A percentile compares a stretch with the other conserved stretches of the same genome.
Evolutionary conservation across 2,797 vertebrate genomes (phyloP).

Genomic region (Halcyon leucocephala): DNA sequence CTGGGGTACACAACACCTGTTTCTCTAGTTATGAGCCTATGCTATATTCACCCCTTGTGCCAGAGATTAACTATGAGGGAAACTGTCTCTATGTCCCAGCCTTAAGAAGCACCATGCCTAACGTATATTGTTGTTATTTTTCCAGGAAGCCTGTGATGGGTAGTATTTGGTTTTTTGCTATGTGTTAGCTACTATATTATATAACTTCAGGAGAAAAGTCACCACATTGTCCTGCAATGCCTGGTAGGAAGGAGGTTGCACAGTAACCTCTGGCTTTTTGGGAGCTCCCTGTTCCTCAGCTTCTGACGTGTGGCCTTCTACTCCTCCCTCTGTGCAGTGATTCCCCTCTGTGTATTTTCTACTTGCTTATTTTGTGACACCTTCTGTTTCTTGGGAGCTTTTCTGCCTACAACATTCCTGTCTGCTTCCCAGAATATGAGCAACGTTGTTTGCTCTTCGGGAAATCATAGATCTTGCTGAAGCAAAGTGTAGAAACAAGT

Average conservation of each 20-base stretch:
- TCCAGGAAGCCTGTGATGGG: background rate
- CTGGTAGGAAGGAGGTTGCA: background rate
- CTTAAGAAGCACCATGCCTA: background rate
- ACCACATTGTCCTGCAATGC: background rate
- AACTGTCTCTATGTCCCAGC: background rate
- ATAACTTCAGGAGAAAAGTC: background rate
- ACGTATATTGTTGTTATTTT: background rate
- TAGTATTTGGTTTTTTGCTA: background rate
- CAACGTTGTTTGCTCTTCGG: background rate
- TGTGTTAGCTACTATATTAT: background rate
- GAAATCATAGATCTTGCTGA: background rate
- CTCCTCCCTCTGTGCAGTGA: background rate
- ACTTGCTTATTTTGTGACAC: background rate
- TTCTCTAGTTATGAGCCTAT: background rate
- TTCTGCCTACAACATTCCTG: background rate
- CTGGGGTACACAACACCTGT: accelerated
- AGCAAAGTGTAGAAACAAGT: background rate
- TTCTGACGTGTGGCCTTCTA: background rate
- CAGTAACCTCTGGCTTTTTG: background rate
- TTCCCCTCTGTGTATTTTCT: background rate
- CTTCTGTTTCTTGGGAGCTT: background rate
- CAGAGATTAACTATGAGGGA: background rate
- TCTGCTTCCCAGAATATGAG: background rate
- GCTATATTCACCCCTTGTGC: background rate
- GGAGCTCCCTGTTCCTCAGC: background rate